Evolutionary conservation across 2,888 invertebrate species (phyloP), one percentile per base, ranked within the genome.

Genomic region (Tridacna gigas): DNA sequence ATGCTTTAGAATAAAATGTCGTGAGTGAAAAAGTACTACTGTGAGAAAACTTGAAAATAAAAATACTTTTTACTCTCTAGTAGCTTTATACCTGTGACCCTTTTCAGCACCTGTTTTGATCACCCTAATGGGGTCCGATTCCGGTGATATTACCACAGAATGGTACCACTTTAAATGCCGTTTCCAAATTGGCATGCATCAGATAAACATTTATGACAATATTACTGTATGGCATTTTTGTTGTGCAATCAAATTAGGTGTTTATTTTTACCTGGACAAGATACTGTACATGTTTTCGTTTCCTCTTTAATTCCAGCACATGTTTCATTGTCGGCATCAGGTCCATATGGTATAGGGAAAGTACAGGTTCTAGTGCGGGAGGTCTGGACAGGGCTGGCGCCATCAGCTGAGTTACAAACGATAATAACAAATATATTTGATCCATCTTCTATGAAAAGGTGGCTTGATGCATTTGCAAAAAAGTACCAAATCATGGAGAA

Each of bases 221-320:
- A 56, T 56, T 2, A 18, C n/a, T 56, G 2, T 18, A 56, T 2
- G n/a, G n/a, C 18, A n/a, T 20, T 56, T 20, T 20, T 56, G 56
- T 56, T 5, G 20, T 5, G 56, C 18, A 56, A 56, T 20, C 20
- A n/a, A n/a, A 56, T 56, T 3, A n/a, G 9, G 9, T 56, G n/a
- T 51, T n/a, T 61, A 15, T 60, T 18, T 15, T 22, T 77, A 77
- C 77, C 77, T 37, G 77, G 67, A 47, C 78, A 78, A 20, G 15
- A 4, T 0, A 26, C 61, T 18, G 37, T 20, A 47, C 78, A 78
- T 22, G 13, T 12, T 45, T 67, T 45, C 7, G 67, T 67, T n/a
- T 67, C 67, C 25, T 56, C 20, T 22, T n/a, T 22, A 15, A 69
- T 48, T 45, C 15, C 48, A 11, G 3, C 20, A n/a, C 48, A 47